These are phyloP conservation scores for Ectobius pallidus DNA, from an alignment of 2,888 invertebrate species.

Conservation along the genomic window DNA sequence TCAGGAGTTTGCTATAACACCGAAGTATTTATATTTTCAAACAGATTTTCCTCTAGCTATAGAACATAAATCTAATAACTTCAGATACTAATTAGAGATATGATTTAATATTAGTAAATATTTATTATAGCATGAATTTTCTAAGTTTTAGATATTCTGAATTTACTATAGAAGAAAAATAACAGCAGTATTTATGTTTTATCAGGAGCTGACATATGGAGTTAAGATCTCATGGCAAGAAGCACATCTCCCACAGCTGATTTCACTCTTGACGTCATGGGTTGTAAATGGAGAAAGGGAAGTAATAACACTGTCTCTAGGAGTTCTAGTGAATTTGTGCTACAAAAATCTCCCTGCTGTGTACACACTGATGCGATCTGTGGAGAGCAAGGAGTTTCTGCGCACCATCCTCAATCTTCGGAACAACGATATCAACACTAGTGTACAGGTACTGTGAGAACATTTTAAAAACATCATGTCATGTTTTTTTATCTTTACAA, in stretches of 20 bases:
- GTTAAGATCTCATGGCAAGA: slow-evolving; percentile 82
- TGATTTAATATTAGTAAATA: too few species aligned
- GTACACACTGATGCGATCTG: slow-evolving; percentile 72
- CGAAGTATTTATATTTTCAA: too few species aligned
- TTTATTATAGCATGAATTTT: too few species aligned
- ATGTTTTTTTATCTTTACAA: too few species aligned
- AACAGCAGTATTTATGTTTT: too few species aligned
- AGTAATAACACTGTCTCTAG: slow-evolving; percentile 62
- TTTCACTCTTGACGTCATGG: slow-evolving; percentile 71
- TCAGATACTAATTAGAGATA: too few species aligned
- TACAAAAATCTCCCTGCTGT: slow-evolving; percentile 78
- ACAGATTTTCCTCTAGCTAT: too few species aligned
- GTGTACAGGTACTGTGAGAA: slow-evolving; percentile 59
- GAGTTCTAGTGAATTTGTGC: slow-evolving; percentile 78
- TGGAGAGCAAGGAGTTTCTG: slow-evolving; percentile 72
- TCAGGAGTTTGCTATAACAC: too few species aligned
- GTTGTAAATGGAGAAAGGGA: slow-evolving; percentile 62
- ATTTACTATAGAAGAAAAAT: too few species aligned
- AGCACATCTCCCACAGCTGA: slow-evolving; percentile 70
- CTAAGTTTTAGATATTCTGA: too few species aligned
- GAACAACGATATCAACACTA: slow-evolving; percentile 54
- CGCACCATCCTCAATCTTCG: slow-evolving; percentile 66
- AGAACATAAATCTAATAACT: too few species aligned
- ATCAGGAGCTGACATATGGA: slow-evolving; percentile 77
- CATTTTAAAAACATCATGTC: too few species aligned